Percentiles rank a stretch among this genome's conserved stretches.
Conservation (phyloP, 2,888 invertebrate genomes). For the Oscheius sp. region DNA sequence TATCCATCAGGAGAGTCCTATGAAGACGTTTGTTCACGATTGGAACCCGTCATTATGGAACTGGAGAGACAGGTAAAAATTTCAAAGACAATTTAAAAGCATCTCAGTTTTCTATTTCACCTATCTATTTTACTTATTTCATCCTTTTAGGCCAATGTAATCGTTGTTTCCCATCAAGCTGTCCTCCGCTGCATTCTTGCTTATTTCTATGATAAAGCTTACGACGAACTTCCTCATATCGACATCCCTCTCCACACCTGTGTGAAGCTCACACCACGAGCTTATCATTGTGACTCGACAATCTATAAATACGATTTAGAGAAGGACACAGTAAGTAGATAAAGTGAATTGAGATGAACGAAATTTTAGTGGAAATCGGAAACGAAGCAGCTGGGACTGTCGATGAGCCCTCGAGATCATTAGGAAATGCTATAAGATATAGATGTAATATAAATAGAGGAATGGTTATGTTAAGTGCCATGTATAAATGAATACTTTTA, state of each 20-base stretch:
- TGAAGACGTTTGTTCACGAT: constrained; percentile 86
- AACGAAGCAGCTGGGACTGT: constrained; percentile 43
- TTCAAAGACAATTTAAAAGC: too few species aligned
- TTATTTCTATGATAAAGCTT: constrained; percentile 81
- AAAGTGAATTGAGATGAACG: background rate
- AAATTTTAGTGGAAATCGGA: constrained; percentile 41
- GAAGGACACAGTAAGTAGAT: constrained; percentile 33
- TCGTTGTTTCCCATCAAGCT: constrained; percentile 90
- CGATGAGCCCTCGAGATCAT: constrained; percentile 40
- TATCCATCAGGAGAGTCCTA: constrained; percentile 77
- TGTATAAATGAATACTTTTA: background rate
- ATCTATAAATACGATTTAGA: constrained; percentile 49
- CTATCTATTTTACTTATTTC: background rate
- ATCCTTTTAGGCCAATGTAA: constrained; percentile 79
- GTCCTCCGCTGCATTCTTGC: constrained; percentile 86
- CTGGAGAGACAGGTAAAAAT: constrained; percentile 75
- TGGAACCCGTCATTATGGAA: constrained; percentile 80
- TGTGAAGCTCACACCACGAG: constrained; percentile 80
- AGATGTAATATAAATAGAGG: background rate
- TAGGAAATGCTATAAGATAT: background rate
- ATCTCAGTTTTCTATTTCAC: background rate
- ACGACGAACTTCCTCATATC: constrained; percentile 51
- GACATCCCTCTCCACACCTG: constrained; percentile 56
- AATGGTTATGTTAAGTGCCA: background rate
- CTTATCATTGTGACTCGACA: constrained; percentile 82